phyloP scores from a whole-genome alignment of 2,797 vertebrate species.

The Phoebastria nigripes region DNA sequence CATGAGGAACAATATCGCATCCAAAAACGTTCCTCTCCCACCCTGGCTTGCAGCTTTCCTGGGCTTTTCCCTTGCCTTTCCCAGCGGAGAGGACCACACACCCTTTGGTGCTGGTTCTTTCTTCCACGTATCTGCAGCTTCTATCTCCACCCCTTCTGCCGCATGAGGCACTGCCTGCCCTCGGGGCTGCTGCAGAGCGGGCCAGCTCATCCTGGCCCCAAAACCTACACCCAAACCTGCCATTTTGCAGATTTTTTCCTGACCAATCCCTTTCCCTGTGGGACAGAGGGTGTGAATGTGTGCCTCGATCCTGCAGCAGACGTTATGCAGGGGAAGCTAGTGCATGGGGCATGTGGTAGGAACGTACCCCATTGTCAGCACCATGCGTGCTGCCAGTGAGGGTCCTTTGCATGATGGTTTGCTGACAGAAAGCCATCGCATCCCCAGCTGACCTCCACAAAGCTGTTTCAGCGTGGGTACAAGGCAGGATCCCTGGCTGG shows the following conservation, averaged over 20 bases:
- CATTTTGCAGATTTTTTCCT: background rate
- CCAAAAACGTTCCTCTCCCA: background rate
- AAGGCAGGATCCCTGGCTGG: background rate
- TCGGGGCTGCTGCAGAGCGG: rapidly evolving
- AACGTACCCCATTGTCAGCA: rapidly evolving
- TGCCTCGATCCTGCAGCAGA: background rate
- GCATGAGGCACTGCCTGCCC: background rate
- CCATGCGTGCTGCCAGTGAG: rapidly evolving
- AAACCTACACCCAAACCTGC: background rate
- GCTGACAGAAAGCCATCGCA: background rate
- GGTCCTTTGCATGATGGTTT: background rate
- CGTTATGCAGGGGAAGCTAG: rapidly evolving
- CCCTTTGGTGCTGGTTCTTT: background rate
- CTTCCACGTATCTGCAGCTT: background rate
- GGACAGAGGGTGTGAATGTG: background rate
- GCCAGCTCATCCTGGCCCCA: background rate
- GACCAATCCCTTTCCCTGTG: background rate
- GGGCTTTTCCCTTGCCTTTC: conserved; percentile 2
- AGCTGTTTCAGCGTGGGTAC: background rate
- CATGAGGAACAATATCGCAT: background rate
- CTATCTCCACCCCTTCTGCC: background rate
- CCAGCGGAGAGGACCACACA: background rate
- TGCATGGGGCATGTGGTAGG: rapidly evolving
- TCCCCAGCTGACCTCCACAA: background rate
- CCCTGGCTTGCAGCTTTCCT: background rate